Conservation (phyloP, 2,797 vertebrate species). For the Phoxinus dragarum region DNA sequence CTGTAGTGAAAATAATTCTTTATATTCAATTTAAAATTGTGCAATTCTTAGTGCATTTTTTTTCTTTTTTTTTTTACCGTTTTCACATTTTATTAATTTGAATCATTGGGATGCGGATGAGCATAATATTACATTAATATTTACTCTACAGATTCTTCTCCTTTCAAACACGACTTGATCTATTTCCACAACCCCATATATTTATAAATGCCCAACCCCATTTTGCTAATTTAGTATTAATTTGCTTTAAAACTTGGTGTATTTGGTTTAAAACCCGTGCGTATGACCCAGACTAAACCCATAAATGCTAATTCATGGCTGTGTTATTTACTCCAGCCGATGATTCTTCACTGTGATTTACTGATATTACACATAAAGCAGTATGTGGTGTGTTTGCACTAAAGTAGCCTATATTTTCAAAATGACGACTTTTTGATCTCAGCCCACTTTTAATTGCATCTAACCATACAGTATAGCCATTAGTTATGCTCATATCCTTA, state of each 20-base stretch:
- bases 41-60: not conserved
- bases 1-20: not conserved
- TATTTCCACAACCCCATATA: constrained; percentile 8
- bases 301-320: constrained; percentile 28
- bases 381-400: constrained; percentile 7
- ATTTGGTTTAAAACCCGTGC: not conserved
- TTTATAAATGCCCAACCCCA: not conserved
- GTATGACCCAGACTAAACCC: constrained; percentile 24
- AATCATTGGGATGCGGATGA: not conserved
- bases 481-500: constrained; percentile 15
- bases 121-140: not conserved
- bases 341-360: constrained; percentile 27
- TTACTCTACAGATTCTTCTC: not conserved
- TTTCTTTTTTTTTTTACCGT: not conserved
- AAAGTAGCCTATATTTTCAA: constrained; percentile 16
- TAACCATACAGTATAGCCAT: not conserved
- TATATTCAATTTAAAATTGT: not conserved
- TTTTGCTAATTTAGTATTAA: constrained; percentile 2
- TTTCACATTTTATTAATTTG: not conserved
- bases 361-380: constrained; percentile 10
- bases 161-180: not conserved
- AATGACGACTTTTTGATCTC: not conserved
- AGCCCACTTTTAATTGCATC: constrained; percentile 11
- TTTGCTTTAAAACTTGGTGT: not conserved
- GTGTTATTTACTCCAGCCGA: not conserved